Base-by-base conservation (phyloP, 1,140 invertebrate species). In the Euwallacea similis region DNA sequence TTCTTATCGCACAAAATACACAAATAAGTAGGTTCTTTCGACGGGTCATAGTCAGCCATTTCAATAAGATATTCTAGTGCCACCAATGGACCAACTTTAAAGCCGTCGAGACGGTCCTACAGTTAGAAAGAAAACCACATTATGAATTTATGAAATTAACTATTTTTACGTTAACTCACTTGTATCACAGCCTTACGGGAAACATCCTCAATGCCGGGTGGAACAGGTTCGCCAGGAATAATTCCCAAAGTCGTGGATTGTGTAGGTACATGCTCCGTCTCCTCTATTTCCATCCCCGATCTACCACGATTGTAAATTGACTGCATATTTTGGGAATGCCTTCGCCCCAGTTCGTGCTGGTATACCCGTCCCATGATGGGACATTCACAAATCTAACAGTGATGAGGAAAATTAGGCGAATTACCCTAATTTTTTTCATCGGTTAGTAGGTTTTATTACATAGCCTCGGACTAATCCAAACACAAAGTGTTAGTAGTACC, bases 1-100 rank as follows among this genome's bases (percentile, higher is more conserved):
- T 88, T 87, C 78, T 92, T 92, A 75, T 88, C 86, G 81, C 91
- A 93, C 53, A 93, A 82, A 69, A 90, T 85, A 80, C 91, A 93
- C 47, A 88, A 85, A 77, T 93, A 93, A 66, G 84, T 83, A 0
- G 90, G 89, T 76, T 91, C 89, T 74, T 86, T 83, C 66, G 81
- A 81, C 7, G 83, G 82, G 44, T 88, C 85, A 72, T 87, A 83
- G 67, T 89, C 88, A 33, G 87, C 83, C 72, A 91, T 78, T 80
- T 92, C 91, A 9, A 92, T 79, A 41, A 90, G 79, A 79, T 92
- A 93, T 79, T 92, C 91, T 9, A 90, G 78, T 41, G 90, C 82
- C 42, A 85, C 81, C 21, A 85, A 73, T 10, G 83, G 81, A 6
- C 78, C 76, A n/a, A 74, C 74, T 67, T 77, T 80, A 65, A 79